phyloP scores from a whole-genome alignment of 2,888 invertebrate species.

The Caenorhabditis panamensis region DNA sequence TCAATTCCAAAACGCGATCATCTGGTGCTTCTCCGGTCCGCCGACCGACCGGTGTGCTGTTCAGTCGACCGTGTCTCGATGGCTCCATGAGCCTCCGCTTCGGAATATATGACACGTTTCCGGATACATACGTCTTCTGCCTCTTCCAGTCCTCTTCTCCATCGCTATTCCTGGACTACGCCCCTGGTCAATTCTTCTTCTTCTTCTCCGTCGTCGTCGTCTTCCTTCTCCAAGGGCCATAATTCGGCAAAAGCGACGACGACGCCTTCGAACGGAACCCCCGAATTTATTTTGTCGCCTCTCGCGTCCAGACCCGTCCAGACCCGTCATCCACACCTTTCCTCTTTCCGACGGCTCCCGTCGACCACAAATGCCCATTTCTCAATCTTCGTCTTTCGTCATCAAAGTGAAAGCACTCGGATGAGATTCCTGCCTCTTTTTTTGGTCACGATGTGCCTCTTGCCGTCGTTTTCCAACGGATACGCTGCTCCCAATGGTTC shows the following conservation, averaged over 20 bases:
- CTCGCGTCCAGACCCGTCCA: constrained; percentile 6
- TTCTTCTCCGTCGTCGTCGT: background rate
- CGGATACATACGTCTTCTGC: constrained; percentile 57
- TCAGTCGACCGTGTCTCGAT: constrained; percentile 50
- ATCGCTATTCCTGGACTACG: constrained; percentile 18
- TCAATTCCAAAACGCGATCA: constrained; percentile 31
- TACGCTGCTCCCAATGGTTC: background rate
- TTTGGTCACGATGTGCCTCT: background rate
- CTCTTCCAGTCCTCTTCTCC: constrained; percentile 18
- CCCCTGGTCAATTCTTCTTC: constrained; percentile 9
- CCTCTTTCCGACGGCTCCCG: constrained; percentile 10
- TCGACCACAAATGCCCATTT: constrained; percentile 15
- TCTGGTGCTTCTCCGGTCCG: constrained; percentile 39
- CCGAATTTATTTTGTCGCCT: constrained; percentile 46
- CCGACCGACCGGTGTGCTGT: constrained; percentile 51
- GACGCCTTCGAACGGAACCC: constrained; percentile 33
- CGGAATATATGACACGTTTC: constrained; percentile 61
- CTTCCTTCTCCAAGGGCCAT: constrained; percentile 3
- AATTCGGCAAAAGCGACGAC: constrained; percentile 10
- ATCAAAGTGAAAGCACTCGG: constrained; percentile 7
- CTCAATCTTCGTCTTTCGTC: constrained; percentile 17
- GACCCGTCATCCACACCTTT: constrained; percentile 52
- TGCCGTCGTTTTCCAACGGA: background rate
- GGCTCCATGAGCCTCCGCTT: constrained; percentile 45
- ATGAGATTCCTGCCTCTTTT: background rate